These are phyloP conservation scores for Allophyes oxyacanthae DNA, from an alignment of 2,888 invertebrate species.

Conservation along the genomic window DNA sequence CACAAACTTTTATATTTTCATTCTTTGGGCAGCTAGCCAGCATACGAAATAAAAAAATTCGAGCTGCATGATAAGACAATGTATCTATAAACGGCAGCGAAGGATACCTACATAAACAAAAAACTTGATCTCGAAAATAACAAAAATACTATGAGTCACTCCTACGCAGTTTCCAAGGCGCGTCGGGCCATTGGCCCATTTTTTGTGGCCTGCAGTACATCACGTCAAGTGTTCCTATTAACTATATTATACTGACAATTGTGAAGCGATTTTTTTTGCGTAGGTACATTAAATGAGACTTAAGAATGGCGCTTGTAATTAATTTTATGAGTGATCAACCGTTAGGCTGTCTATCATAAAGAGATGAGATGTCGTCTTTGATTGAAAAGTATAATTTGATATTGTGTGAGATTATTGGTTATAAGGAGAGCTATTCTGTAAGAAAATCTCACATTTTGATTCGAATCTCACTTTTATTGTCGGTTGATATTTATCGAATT, in stretches of 20 bases:
- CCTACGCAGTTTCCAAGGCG: constrained; percentile 43
- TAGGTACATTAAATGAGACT: constrained; percentile 5
- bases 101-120: too few relatives aligned
- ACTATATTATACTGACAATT: constrained; percentile 33
- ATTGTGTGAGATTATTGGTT: constrained; percentile 13
- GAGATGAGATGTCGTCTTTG: constrained; percentile 17
- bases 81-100: too few relatives aligned
- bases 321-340: constrained; percentile 28
- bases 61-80: too few relatives aligned
- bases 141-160: constrained; percentile 36
- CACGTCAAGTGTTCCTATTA: constrained; percentile 50
- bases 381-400: constrained; percentile 28
- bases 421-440: too few relatives aligned
- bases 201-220: constrained; percentile 62
- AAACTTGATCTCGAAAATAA: too few relatives aligned
- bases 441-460: too few relatives aligned
- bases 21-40: too few relatives aligned
- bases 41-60: too few relatives aligned
- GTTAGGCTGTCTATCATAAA: constrained; percentile 49
- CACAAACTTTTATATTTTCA: too few relatives aligned
- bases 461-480: too few relatives aligned
- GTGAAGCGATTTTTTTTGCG: constrained; percentile 38
- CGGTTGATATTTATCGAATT: too few relatives aligned
- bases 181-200: constrained; percentile 65
- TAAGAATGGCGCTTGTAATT: constrained; percentile 40